Base-by-base conservation (phyloP, 2,888 invertebrate genomes). In the Suillia variegata region DNA sequence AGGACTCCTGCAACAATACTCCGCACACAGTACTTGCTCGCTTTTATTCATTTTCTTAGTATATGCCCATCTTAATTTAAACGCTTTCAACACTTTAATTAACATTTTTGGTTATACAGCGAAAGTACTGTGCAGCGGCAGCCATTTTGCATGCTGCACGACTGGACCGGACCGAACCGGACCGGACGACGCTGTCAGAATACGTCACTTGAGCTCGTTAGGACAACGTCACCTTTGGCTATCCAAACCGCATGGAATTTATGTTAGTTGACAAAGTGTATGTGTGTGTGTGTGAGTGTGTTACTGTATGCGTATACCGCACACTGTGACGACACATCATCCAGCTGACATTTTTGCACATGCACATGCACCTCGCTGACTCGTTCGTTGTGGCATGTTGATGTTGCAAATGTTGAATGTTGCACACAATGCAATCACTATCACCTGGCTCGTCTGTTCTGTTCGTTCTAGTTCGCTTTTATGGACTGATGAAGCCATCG, bases 171-270 rank as follows among this genome's bases (percentile, higher is more conserved):
- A 6, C 31, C 15, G 38, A n/a, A n/a, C 38, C 15, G 38, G 6
- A 8, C 6, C 12, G 31, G 31, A 8, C 31, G 6, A 3, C n/a
- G 10, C 38, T 38, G 38, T n/a, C 38, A 13, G 38, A 38, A 38
- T 38, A 38, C n/a, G 38, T 38, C 38, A 38, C 38, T 38, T 38
- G 38, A 38, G 38, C 38, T 38, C 38, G 38, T 38, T 38, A 38
- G 13, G 38, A 38, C 10, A 38, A 38, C n/a, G 38, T 38, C 38
- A 38, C 38, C 38, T 38, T 38, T 38, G 38, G 38, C 38, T n/a
- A 38, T 38, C 38, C 13, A 10, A 38, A 38, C 38, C 38, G 38
- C 38, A n/a, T n/a, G 38, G 38, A 38, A 38, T 38, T 38, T 38
- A 38, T 38, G 38, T n/a, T 8, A 38, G 38, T 38, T 38, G 38